Base-by-base conservation (phyloP, 2,888 invertebrate species). In the Cremastobaeus sp. region DNA sequence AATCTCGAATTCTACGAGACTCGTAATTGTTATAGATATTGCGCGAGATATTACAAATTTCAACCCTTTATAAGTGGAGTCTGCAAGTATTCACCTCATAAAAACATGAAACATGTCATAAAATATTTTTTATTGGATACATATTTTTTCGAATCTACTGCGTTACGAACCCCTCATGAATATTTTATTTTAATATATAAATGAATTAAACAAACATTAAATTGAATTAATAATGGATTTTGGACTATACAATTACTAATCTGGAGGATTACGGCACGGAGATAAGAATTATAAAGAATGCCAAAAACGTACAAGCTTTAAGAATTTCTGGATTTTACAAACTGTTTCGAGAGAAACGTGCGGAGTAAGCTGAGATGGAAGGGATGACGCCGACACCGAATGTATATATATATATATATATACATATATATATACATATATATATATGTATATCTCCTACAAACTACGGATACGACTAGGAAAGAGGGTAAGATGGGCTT, bases 401-500 rank as follows among this genome's bases (percentile, higher is more conserved):
- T 45, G 8, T 25, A 32, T 57, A 57, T 57, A 47, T 48, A 72
- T 66, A 69, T 66, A 76, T 73, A 77, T 71, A 25, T 25, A 32
- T 57, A 57, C 48, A 47, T 48, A 72, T 66, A 69, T 66, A 76
- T 73, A 77, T 71, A 41, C n/a, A n/a, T n/a, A 25, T 25, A 32
- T 57, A 57, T 57, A 47, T 48, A 72, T 66, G 71, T 66, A 76
- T 73, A 77, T 71, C 25, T 74, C 76, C 48, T 64, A 41, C 64
- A 69, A 35, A 71, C 64, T 73, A 59, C 52, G 72, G 77, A 81
- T 80, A 80, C 78, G 78, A 78, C 79, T 80, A 81, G 81, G 84
- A 83, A 83, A 85, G 84, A 83, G 82, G 85, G 84, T 83, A 80
- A 84, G 83, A 86, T 84, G 87, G 84, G 87, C 84, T 84, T 84